These are phyloP conservation scores for Brachypteracias leptosomus DNA, from an alignment of 2,113 vertebrate genomes.

Conservation along the genomic window DNA sequence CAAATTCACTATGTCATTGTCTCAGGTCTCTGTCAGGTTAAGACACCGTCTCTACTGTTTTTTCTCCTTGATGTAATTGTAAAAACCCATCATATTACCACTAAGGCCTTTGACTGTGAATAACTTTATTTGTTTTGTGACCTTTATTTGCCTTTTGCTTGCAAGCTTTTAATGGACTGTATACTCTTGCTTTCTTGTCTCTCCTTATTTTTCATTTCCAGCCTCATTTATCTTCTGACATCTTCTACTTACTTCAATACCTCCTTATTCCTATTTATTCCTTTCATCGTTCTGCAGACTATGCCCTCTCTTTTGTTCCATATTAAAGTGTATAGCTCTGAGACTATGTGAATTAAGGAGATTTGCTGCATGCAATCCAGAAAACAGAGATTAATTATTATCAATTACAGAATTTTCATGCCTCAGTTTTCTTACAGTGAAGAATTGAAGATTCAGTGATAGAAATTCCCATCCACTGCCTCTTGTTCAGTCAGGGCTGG, in stretches of 20 bases:
- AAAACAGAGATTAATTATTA: not conserved
- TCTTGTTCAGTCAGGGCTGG: not conserved
- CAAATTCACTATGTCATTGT: not conserved
- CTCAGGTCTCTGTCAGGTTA: not conserved
- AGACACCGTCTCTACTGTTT: not conserved
- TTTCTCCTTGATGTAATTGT: not conserved
- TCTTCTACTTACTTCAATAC: not conserved
- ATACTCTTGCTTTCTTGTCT: not conserved
- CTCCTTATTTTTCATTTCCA: not conserved
- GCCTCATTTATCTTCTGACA: not conserved
- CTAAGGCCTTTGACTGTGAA: not conserved
- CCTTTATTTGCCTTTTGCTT: not conserved
- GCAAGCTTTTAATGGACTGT: not conserved
- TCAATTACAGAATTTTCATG: not conserved
- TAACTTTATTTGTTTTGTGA: constrained; percentile 8
- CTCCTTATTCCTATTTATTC: not conserved
- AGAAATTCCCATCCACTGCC: not conserved
- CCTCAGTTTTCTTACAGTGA: not conserved
- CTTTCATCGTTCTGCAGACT: not conserved
- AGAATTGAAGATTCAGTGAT: not conserved
- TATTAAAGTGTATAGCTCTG: not conserved
- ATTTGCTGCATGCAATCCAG: not conserved
- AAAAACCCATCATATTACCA: not conserved
- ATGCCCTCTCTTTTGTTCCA: not conserved
- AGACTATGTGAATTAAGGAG: not conserved